A percentile compares a stretch with the other conserved stretches of the same genome.
phyloP scores from a whole-genome alignment of 2,113 vertebrate species.

The Mugil cephalus region DNA sequence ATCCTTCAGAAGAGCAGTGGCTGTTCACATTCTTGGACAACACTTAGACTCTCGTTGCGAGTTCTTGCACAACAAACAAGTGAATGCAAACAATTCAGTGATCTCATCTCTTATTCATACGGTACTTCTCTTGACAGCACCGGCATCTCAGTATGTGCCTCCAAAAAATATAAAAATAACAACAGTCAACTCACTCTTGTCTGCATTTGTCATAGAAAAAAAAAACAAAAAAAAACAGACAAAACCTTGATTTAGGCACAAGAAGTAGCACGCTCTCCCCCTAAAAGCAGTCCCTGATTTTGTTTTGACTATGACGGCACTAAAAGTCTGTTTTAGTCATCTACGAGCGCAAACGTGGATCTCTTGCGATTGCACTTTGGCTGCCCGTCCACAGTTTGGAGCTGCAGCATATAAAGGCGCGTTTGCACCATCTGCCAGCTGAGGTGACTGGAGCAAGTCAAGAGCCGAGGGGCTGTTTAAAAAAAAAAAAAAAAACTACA shows the following conservation, averaged over 20 bases:
- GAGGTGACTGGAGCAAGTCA: conserved; percentile 49
- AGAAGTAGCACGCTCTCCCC: not conserved
- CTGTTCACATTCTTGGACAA: conserved; percentile 41
- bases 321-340: conserved; percentile 34
- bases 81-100: conserved; percentile 40
- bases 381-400: conserved; percentile 24
- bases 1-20: conserved; percentile 6
- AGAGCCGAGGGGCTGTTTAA: conserved; percentile 41
- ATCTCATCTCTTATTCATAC: conserved; percentile 67
- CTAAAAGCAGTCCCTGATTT: conserved; percentile 38
- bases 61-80: conserved; percentile 15
- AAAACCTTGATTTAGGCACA: conserved; percentile 28
- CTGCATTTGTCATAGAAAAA: conserved; percentile 39
- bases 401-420: conserved; percentile 45
- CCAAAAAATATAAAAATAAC: conserved; percentile 21
- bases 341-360: conserved; percentile 1
- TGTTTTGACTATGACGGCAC: conserved; percentile 39
- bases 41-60: conserved; percentile 8
- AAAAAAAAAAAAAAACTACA: conserved; percentile 24
- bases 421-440: conserved; percentile 69
- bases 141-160: conserved; percentile 4
- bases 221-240: conserved; percentile 11
- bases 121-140: conserved; percentile 41
- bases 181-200: conserved; percentile 26
- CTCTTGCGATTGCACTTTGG: conserved; percentile 29